These are phyloP conservation scores for Myotis yumanensis DNA, from an alignment of 2,113 vertebrate species.

Conservation along the genomic window DNA sequence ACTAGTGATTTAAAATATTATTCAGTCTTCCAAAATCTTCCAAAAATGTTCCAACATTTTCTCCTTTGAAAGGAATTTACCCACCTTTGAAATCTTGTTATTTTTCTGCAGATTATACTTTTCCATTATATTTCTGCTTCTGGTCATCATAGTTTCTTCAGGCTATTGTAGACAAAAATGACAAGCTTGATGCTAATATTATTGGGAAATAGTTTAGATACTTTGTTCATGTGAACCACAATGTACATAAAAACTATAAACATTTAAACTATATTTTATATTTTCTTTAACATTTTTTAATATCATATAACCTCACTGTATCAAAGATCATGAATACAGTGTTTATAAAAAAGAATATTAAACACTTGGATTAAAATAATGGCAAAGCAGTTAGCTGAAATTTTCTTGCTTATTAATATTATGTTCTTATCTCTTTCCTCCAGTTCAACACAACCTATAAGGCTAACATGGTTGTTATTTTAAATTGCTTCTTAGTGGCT, in stretches of 20 bases:
- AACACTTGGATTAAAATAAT: constrained; percentile 62
- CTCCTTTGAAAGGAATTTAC: neutral
- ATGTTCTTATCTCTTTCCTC: constrained; percentile 67
- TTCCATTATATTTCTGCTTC: neutral
- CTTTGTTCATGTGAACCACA: constrained; percentile 22
- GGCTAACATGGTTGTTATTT: constrained; percentile 69
- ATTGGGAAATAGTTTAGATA: constrained; percentile 31
- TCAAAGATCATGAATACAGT: neutral
- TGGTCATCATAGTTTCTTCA: neutral
- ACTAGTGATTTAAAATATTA: neutral
- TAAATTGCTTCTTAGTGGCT: constrained; percentile 74
- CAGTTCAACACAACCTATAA: constrained; percentile 53
- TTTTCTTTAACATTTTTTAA: constrained; percentile 37
- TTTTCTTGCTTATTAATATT: constrained; percentile 69
- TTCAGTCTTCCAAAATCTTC: constrained; percentile 22
- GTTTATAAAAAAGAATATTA: constrained; percentile 41
- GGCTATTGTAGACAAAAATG: constrained; percentile 10
- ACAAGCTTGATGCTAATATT: constrained; percentile 23
- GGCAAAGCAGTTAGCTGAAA: constrained; percentile 11
- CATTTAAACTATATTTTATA: neutral
- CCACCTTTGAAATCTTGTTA: neutral
- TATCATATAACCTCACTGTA: neutral
- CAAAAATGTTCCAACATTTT: constrained; percentile 16
- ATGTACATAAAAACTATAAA: constrained; percentile 9
- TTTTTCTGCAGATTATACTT: constrained; percentile 27